Evolutionary conservation across 1,140 invertebrate species (phyloP).

Genomic region (Anoplolepis gracilipes): DNA sequence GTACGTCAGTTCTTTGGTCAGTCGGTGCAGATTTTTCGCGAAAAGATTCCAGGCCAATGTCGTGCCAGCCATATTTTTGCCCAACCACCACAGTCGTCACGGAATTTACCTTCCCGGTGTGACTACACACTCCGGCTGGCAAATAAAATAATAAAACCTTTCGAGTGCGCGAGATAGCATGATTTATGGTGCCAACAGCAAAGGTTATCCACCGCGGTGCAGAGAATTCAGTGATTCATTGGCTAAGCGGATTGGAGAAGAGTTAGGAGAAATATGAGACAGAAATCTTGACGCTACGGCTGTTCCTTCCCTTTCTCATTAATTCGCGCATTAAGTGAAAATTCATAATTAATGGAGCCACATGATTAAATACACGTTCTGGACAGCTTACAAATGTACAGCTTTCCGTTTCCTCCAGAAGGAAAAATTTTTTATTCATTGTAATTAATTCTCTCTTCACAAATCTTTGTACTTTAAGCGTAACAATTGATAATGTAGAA

Average conservation of each 20-base stretch:
- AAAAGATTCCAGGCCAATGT: slow-evolving; percentile 13
- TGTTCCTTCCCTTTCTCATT: slow-evolving; percentile 52
- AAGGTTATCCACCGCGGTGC: slow-evolving; percentile 78
- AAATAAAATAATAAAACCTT: slow-evolving; percentile 81
- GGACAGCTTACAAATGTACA: background rate
- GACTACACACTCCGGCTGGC: slow-evolving; percentile 60
- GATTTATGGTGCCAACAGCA: slow-evolving; percentile 82
- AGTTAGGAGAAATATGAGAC: slow-evolving; percentile 52
- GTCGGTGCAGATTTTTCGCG: slow-evolving; percentile 28
- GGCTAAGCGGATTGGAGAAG: slow-evolving; percentile 53
- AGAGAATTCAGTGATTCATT: slow-evolving; percentile 80
- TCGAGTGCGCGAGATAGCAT: slow-evolving; percentile 78
- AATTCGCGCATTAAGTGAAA: slow-evolving; percentile 47
- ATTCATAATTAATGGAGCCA: slow-evolving; percentile 45
- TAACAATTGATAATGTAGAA: background rate
- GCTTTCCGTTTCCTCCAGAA: background rate
- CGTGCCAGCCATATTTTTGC: slow-evolving; percentile 50
- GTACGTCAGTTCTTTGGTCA: slow-evolving; percentile 1
- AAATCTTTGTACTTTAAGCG: background rate
- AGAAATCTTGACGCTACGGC: slow-evolving; percentile 34
- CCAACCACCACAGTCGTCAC: background rate
- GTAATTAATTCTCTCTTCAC: background rate
- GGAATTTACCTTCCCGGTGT: slow-evolving; percentile 29
- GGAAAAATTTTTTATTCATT: background rate
- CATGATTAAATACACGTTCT: background rate